Evolutionary conservation across 1,140 invertebrate species (phyloP), one percentile per base, ranked within the genome.

Genomic region (Oncopodura yosiiana): DNA sequence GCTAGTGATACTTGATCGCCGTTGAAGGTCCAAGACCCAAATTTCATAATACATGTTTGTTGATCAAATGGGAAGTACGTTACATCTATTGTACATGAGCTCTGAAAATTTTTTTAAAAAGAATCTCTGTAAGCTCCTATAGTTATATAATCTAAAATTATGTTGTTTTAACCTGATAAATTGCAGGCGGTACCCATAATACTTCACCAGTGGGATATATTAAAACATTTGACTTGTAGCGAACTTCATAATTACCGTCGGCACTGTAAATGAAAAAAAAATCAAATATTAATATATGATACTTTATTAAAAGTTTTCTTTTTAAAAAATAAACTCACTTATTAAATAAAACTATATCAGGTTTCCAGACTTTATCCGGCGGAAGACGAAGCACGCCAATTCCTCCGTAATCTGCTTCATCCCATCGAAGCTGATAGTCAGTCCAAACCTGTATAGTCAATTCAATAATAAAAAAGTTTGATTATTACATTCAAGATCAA

Each of bases 61-160:
- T 95, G 90, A 72, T 97, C 94, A 72, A 98, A 98, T n/a, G 94
- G 94, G 70, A 96, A 98, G 70, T 95, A 97, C 41, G 88, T 93
- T 32, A 99, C 95, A 73, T 99, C 94, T 64, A 99, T 99, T 16
- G 91, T 95, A 72, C 96, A 99, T 36, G 94, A 96, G 72, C 90
- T 95, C 81, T 98, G 82, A 66, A 69, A 55, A 57, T n/a, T n/a
- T n/a, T n/a, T n/a, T 43, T 43, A 43, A 14, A 26, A 43, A 2
- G 21, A 3, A 16, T 3, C 21, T 5, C 39, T 21, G n/a, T 43
- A 1, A 21, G 23, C 24, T n/a, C 14, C 16, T 50, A 24, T 49
- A 21, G 34, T 23, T 37, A 2, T 38, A 14, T 27, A 23, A 49
- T 36, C 16, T 34, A 26, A 4, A 29, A 23, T 24, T 21, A 41